Percentiles rank a stretch among this genome's conserved stretches.
phyloP scores from a whole-genome alignment of 2,888 invertebrate genomes.

The Aromia moschata region DNA sequence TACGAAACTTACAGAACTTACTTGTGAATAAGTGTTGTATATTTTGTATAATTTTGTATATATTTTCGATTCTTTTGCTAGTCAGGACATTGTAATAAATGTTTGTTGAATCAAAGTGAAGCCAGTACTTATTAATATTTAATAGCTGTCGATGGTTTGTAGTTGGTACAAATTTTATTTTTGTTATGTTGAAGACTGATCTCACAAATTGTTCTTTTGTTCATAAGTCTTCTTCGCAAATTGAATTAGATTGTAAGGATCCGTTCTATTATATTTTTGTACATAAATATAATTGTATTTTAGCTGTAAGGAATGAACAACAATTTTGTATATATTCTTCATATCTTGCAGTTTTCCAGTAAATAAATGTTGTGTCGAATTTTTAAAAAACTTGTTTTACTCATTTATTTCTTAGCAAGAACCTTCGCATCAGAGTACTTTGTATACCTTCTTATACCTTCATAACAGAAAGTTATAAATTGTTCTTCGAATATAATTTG shows the following conservation, averaged over 20 bases:
- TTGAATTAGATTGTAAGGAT: conserved; percentile 17
- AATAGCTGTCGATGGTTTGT: conserved; percentile 12
- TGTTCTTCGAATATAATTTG: too few species aligned
- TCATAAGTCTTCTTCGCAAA: conserved; percentile 12
- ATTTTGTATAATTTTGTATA: conserved; percentile 25
- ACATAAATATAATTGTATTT: conserved; percentile 14
- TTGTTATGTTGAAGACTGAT: conserved; percentile 45
- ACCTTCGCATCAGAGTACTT: too few species aligned
- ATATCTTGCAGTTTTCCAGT: conserved; percentile 18
- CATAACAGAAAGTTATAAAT: too few species aligned
- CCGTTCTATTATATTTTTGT: conserved; percentile 19
- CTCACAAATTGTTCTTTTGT: conserved; percentile 34
- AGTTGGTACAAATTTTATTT: conserved; percentile 30
- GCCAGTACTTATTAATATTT: conserved; percentile 44
- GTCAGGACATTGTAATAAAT: conserved; percentile 34
- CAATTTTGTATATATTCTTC: conserved; percentile 27
- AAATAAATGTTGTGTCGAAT: conserved; percentile 25
- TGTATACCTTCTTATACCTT: too few species aligned
- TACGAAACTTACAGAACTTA: conserved; percentile 46
- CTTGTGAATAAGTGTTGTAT: conserved; percentile 27
- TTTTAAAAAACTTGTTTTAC: not conserved
- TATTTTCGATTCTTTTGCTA: conserved; percentile 32
- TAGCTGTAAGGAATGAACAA: conserved; percentile 13
- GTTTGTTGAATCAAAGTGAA: conserved; percentile 25
- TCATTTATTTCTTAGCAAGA: not conserved